phyloP scores from a whole-genome alignment of 1,140 invertebrate genomes.

The Drosophila carrolli region DNA sequence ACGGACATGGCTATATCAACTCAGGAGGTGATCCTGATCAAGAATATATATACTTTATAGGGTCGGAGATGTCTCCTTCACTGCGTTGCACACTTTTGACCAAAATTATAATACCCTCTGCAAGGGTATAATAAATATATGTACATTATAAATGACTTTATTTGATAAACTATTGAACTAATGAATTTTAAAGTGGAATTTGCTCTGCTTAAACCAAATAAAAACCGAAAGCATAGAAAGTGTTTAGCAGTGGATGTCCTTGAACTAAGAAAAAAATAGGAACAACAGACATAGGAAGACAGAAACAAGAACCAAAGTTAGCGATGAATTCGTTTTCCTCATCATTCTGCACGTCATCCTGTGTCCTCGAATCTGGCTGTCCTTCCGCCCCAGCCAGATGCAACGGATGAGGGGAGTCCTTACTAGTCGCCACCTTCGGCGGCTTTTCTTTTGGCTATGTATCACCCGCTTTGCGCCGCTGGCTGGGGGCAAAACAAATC shows the following conservation, averaged over 20 bases:
- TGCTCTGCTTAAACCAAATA: neutral
- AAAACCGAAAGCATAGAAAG: neutral
- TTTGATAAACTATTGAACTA: no score
- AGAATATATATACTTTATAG: no score
- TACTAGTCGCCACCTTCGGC: constrained; percentile 32
- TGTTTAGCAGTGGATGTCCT: constrained; percentile 10
- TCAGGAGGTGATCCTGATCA: no score
- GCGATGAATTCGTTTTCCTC: constrained; percentile 15
- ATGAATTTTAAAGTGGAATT: neutral
- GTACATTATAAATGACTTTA: no score
- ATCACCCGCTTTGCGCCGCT: constrained; percentile 12
- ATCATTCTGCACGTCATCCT: constrained; percentile 20
- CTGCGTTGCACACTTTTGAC: no score
- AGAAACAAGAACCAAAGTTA: neutral
- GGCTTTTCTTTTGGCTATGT: constrained; percentile 27
- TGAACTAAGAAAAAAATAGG: neutral
- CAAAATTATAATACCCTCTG: no score
- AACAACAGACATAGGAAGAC: neutral
- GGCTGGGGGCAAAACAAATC: constrained; percentile 41
- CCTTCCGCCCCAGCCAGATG: constrained; percentile 3
- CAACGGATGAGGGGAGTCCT: constrained; percentile 8
- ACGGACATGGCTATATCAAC: no score
- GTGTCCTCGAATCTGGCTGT: constrained; percentile 18
- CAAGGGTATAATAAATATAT: no score
- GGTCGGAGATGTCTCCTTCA: no score